Conservation (phyloP, 2,797 vertebrate species). For the Hoplostethus mediterraneus region DNA sequence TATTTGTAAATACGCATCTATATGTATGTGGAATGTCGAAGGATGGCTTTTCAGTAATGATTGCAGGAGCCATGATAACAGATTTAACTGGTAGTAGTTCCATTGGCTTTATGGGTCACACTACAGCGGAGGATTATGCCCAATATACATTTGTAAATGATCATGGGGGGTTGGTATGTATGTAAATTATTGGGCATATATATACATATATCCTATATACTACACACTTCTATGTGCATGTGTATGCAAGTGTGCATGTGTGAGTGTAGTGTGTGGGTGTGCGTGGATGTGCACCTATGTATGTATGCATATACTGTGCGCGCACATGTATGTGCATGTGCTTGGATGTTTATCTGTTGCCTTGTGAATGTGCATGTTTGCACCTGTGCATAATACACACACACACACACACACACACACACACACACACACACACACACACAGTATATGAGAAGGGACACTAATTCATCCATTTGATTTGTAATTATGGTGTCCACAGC, state of each 20-base stretch:
- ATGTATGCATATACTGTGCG: neutral
- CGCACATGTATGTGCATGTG: neutral
- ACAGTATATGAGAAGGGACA: conserved; percentile 62
- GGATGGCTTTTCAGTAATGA: conserved; percentile 12
- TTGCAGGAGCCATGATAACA: conserved; percentile 24
- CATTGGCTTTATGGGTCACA: conserved; percentile 52
- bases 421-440: too few species aligned
- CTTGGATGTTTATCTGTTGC: neutral
- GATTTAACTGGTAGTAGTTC: conserved; percentile 31
- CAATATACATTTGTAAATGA: conserved; percentile 42
- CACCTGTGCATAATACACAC: neutral
- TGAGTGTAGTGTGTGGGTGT: neutral
- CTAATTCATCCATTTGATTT: conserved; percentile 85
- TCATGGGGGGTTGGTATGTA: conserved; percentile 13
- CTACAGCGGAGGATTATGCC: conserved; percentile 25
- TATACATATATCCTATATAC: neutral
- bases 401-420: too few species aligned
- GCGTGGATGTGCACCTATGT: neutral
- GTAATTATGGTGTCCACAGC: conserved; percentile 80
- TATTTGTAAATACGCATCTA: neutral
- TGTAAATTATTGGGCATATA: neutral
- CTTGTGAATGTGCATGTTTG: neutral
- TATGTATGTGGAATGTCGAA: neutral
- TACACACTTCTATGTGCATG: neutral
- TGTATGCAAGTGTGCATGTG: conserved; percentile 10